Base-by-base conservation (phyloP, 1,140 invertebrate genomes). In the Cotesia vestalis region DNA sequence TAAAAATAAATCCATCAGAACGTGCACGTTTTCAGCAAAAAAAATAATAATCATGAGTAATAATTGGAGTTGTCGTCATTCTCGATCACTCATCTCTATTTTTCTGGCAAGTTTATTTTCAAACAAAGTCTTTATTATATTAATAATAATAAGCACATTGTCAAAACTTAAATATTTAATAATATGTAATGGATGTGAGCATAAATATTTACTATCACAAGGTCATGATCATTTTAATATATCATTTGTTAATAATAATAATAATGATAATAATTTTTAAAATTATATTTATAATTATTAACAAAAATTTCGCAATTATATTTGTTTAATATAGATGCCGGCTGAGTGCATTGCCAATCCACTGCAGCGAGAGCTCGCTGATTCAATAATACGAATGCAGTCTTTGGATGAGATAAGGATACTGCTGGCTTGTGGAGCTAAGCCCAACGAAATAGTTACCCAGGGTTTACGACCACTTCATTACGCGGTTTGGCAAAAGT, bases 401-500 rank as follows among this genome's bases (percentile, higher is more conserved):
- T 90, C 94, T 0, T 80, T 96, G 71, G 94, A 96, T 78, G 95
- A 97, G 78, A 92, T 98, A 34, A 88, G 94, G 51, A 95, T 96
- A 68, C 87, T 96, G 1, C 83, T 96, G 55, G 94, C 94, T 3
- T 94, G 93, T 83, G 95, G 95, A 27, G 94, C 95, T 12, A 95
- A 95, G 85, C 91, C 92, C 4, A 93, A 93, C 78, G 92, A 93
- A 76, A 89, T 91, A 12, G 92, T 93, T 12, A 93, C 92, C 4
- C 91, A 94, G 84, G 95, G 95, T 5, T 86, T 97, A 35, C 90
- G 92, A 61, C 95, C 96, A 0, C 85, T 98, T n/a, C 96, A 97
- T 83, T 98, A 97, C 83, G 95, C 95, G 0, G 94, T 95, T 60
- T 97, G 95, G 91, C 93, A 95, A 79, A 87, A 91, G 11, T 93